Evolutionary conservation across 2,797 vertebrate genomes (phyloP).

Genomic region (Bufotes viridis): DNA sequence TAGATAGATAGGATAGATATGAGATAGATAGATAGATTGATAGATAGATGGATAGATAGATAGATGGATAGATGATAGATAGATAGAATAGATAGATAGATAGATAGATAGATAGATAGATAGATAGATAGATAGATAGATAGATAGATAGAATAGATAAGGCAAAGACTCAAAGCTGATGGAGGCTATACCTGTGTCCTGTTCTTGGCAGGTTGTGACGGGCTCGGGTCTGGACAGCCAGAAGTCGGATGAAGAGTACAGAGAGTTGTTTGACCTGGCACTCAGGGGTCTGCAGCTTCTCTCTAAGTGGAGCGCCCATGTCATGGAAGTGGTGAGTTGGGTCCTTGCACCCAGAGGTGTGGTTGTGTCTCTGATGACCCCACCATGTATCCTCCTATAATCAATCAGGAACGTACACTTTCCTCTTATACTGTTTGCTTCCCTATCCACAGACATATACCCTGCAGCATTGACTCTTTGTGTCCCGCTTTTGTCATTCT

Average conservation of each 20-base stretch:
- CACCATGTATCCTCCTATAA: neutral
- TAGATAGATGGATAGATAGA: slow-evolving; percentile 3
- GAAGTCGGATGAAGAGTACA: slow-evolving; percentile 97
- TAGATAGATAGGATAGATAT: neutral
- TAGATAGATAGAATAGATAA: no score
- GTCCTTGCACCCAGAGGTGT: neutral
- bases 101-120: neutral
- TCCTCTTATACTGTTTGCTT: no score
- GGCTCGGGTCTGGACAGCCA: slow-evolving; percentile 98
- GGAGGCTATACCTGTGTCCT: neutral
- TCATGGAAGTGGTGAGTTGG: slow-evolving; percentile 96
- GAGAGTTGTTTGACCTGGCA: slow-evolving; percentile 95
- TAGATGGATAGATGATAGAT: neutral
- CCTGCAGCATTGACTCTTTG: neutral
- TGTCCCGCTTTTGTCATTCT: neutral
- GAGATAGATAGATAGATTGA: neutral
- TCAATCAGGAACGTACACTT: no score
- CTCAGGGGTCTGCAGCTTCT: slow-evolving; percentile 93
- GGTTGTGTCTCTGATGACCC: neutral
- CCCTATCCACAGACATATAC: neutral
- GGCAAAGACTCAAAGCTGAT: neutral
- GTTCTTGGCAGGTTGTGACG: slow-evolving; percentile 85
- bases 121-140: neutral
- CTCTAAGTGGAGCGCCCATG: slow-evolving; percentile 98
- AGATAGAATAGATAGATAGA: neutral